Conservation (phyloP, 1,140 invertebrate species). For the Elymnias hypermnestra region DNA sequence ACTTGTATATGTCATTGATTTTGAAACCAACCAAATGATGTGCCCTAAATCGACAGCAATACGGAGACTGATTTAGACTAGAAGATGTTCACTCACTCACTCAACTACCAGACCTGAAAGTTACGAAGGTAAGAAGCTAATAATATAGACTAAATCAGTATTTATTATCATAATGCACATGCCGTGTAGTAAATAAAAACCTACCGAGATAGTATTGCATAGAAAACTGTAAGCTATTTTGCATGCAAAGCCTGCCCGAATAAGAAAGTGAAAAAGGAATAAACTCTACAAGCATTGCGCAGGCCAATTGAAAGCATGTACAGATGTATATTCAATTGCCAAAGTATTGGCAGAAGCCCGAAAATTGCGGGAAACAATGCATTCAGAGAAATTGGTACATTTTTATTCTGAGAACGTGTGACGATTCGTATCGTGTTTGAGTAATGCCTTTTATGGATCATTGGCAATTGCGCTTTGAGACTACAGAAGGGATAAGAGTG, state of each 20-base stretch:
- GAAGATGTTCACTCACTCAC: too few relatives aligned
- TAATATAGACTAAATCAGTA: too few relatives aligned
- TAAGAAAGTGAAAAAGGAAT: constrained; percentile 7
- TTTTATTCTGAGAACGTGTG: constrained; percentile 39
- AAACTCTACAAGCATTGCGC: constrained; percentile 2
- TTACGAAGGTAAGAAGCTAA: too few relatives aligned
- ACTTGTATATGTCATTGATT: too few relatives aligned
- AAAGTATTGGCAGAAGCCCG: constrained; percentile 20
- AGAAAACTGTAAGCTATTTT: background rate
- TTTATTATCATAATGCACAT: too few relatives aligned
- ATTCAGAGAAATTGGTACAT: constrained; percentile 29
- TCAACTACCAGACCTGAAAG: too few relatives aligned
- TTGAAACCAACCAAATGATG: too few relatives aligned
- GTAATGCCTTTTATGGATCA: constrained; percentile 43
- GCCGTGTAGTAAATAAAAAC: too few relatives aligned
- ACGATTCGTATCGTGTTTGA: constrained; percentile 33
- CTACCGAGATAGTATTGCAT: background rate
- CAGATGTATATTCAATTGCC: constrained; percentile 22
- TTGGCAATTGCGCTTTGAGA: constrained; percentile 18
- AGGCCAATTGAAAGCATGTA: constrained; percentile 6
- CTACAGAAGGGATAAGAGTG: background rate
- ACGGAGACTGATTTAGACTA: too few relatives aligned
- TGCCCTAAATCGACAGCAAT: too few relatives aligned
- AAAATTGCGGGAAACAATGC: constrained; percentile 21
- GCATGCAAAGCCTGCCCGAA: constrained; percentile 8